Percentiles rank a stretch among this genome's conserved stretches.
phyloP scores from a whole-genome alignment of 2,797 vertebrate species.

The Lepus oiostolus region DNA sequence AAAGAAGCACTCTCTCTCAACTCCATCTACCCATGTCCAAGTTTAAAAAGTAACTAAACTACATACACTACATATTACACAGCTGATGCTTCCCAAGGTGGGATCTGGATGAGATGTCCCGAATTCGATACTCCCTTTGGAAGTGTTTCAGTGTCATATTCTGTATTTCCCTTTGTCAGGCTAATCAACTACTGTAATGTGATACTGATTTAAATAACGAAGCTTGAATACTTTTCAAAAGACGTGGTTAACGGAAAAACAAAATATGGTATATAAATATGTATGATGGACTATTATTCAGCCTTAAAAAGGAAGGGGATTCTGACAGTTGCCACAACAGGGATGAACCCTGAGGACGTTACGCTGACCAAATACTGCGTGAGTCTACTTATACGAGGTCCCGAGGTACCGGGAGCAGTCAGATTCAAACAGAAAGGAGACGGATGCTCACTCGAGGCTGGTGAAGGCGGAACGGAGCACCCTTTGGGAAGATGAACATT shows the following conservation, averaged over 20 bases:
- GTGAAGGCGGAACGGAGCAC: background rate
- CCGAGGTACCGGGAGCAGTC: background rate
- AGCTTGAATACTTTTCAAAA: constrained; percentile 1
- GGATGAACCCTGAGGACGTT: background rate
- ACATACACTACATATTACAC: background rate
- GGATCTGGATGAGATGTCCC: background rate
- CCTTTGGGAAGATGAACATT: background rate
- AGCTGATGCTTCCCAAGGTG: background rate
- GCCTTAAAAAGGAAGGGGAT: background rate
- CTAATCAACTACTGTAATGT: background rate
- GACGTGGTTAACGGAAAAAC: background rate
- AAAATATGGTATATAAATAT: background rate
- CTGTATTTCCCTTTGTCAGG: constrained; percentile 20
- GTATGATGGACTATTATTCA: background rate
- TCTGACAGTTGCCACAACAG: background rate
- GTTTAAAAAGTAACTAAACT: background rate
- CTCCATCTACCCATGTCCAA: constrained; percentile 48
- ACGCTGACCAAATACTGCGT: background rate
- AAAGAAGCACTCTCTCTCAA: background rate
- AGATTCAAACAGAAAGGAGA: background rate
- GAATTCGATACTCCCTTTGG: background rate
- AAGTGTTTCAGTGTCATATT: background rate
- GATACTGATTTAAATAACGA: constrained; percentile 39
- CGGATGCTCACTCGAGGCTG: background rate
- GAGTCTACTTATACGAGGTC: background rate